Base-by-base conservation (phyloP, 2,797 vertebrate genomes). In the Salarias fasciatus region DNA sequence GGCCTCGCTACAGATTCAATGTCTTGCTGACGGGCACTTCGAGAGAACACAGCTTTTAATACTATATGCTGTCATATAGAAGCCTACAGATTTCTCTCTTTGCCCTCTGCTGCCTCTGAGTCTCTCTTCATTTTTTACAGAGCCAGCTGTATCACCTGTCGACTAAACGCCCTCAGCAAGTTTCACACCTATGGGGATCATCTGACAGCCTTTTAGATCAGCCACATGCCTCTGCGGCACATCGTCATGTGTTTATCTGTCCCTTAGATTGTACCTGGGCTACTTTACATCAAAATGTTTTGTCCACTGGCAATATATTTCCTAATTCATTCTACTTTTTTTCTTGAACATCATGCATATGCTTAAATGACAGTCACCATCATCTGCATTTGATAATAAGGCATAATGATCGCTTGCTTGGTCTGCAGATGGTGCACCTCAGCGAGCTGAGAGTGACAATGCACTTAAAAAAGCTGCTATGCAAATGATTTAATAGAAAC, bases 1-100 rank as follows among this genome's bases (percentile, higher is more conserved):
- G 18, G 18, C 3, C 18, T 24, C 3, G 18, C 24, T 11, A 35
- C n/a, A 38, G 43, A 47, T 40, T 58, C 31, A 49, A 5, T 36
- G 15, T 68, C 24, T 55, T 66, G 57, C 71, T 75, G 57, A 72
- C 72, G 58, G 51, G 47, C 36, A 60, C 40, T 38, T 13, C 56
- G 28, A 24, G 18, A 24, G 18, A 24, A 24, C 18, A 24, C 18
- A 24, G 18, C 18, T 24, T 24, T 24, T 24, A 24, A 24, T 24
- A 24, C 18, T 24, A 69, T 15, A 30, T 47, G 12, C 13, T 48
- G 50, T 53, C 11, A 12, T n/a, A 53, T 28, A 50, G 5, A 42
- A 31, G 24, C 29, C 46, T 37, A 1, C 31, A 37, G 10, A 24
- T 5, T 7, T 40, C 0, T 35, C 11, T 56, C 6, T 13, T 53